phyloP scores from a whole-genome alignment of 2,113 vertebrate species.

The Daboia siamensis region DNA sequence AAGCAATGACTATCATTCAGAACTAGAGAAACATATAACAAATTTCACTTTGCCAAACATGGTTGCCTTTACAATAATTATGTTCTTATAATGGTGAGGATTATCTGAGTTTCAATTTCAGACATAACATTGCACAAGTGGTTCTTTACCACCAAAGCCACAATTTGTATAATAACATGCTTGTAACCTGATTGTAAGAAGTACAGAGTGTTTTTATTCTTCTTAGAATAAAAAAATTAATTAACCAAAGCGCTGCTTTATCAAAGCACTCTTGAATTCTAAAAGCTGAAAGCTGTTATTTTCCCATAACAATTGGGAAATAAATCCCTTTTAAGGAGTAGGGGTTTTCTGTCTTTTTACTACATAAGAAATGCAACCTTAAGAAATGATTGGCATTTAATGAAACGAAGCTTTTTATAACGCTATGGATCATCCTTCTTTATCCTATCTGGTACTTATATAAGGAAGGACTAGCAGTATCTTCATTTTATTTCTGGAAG shows the following conservation, averaged over 20 bases:
- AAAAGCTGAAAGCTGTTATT: neutral
- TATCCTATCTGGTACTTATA: neutral
- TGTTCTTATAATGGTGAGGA: neutral
- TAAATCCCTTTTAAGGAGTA: neutral
- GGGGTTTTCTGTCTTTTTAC: neutral
- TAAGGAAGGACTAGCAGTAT: neutral
- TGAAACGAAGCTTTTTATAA: neutral
- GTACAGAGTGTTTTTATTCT: neutral
- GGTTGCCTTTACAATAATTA: neutral
- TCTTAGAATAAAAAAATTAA: neutral
- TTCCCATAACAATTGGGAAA: neutral
- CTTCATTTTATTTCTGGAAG: neutral
- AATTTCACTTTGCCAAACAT: neutral
- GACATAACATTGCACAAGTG: neutral
- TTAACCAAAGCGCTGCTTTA: neutral
- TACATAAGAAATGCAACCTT: neutral
- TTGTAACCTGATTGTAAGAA: neutral
- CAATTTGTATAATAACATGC: neutral
- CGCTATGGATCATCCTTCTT: neutral
- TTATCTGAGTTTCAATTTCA: neutral
- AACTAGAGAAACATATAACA: neutral
- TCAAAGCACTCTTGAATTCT: neutral
- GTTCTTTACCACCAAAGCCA: neutral
- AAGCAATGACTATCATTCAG: neutral
- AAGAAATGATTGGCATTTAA: neutral